Percentiles rank a stretch among this genome's conserved stretches.
These are phyloP conservation scores for Caenorhabditis remanei DNA, from an alignment of 1,140 invertebrate genomes.

Conservation along the genomic window DNA sequence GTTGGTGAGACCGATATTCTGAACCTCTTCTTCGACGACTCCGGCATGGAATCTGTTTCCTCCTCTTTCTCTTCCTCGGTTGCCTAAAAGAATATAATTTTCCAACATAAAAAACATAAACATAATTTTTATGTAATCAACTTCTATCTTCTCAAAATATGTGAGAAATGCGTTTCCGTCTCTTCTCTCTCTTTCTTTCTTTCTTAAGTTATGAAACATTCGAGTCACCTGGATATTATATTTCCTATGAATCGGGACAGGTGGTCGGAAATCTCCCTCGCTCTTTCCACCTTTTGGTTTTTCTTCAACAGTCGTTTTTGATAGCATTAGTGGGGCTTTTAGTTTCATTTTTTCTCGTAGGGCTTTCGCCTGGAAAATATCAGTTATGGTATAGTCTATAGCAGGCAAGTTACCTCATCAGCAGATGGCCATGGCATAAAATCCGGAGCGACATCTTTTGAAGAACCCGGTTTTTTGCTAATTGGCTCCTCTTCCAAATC, in stretches of 20 bases:
- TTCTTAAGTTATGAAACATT: too few relatives aligned
- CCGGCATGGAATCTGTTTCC: conserved; percentile 28
- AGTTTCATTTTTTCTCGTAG: conserved; percentile 23
- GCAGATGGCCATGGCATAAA: conserved; percentile 68
- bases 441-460: conserved; percentile 44
- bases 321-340: conserved; percentile 1
- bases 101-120: not conserved
- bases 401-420: conserved; percentile 56
- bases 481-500: not conserved
- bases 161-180: too few relatives aligned
- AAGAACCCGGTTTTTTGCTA: conserved; percentile 4
- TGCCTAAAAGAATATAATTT: not conserved
- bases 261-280: conserved; percentile 8
- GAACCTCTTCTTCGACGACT: conserved; percentile 62
- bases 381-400: not conserved
- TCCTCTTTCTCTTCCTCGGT: conserved; percentile 32
- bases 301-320: conserved; percentile 44
- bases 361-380: conserved; percentile 18
- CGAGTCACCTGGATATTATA: conserved; percentile 38
- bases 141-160: too few relatives aligned
- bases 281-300: conserved; percentile 15
- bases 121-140: not conserved
- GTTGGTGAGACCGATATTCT: conserved; percentile 67
- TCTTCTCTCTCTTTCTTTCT: too few relatives aligned
- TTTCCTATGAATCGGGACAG: conserved; percentile 59